Conservation (phyloP, 2,797 vertebrate genomes). For the Danio choprae region DNA sequence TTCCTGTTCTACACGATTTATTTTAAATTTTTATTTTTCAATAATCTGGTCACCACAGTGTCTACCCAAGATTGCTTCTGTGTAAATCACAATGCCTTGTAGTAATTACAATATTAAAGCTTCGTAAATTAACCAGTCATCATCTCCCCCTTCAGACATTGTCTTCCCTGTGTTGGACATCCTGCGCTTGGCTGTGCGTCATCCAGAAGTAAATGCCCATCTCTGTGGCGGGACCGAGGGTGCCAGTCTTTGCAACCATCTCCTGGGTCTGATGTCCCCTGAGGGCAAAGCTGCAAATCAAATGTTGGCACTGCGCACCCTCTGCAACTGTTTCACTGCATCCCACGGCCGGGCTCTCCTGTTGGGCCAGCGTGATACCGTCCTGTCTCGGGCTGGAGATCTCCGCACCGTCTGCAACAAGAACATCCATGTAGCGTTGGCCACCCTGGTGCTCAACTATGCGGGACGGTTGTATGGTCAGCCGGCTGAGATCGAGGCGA, state of each 20-base stretch:
- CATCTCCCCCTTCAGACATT: slow-evolving; percentile 82
- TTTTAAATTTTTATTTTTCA: too few species aligned
- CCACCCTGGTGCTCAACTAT: slow-evolving; percentile 94
- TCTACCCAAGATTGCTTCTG: too few species aligned
- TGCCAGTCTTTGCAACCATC: slow-evolving; percentile 87
- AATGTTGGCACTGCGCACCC: slow-evolving; percentile 92
- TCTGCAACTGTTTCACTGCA: slow-evolving; percentile 95
- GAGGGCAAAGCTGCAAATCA: slow-evolving; percentile 93
- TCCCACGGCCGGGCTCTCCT: slow-evolving; percentile 87
- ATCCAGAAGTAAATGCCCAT: slow-evolving; percentile 90
- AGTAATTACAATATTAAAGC: not conserved
- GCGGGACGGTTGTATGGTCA: slow-evolving; percentile 88
- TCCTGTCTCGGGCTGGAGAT: slow-evolving; percentile 89
- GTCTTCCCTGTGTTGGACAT: slow-evolving; percentile 97
- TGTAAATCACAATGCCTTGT: not conserved
- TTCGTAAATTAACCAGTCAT: slow-evolving; percentile 8
- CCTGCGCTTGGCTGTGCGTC: slow-evolving; percentile 91
- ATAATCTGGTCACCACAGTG: too few species aligned
- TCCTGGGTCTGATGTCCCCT: slow-evolving; percentile 89
- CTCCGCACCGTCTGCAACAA: slow-evolving; percentile 88
- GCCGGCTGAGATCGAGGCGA: slow-evolving; percentile 88
- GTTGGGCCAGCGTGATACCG: slow-evolving; percentile 88
- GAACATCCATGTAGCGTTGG: slow-evolving; percentile 95
- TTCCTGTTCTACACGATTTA: too few species aligned
- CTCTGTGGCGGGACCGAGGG: slow-evolving; percentile 92